Percentiles rank a stretch among this genome's conserved stretches.
These are phyloP conservation scores for Cabera pusaria DNA, from an alignment of 2,888 invertebrate species.

Conservation along the genomic window DNA sequence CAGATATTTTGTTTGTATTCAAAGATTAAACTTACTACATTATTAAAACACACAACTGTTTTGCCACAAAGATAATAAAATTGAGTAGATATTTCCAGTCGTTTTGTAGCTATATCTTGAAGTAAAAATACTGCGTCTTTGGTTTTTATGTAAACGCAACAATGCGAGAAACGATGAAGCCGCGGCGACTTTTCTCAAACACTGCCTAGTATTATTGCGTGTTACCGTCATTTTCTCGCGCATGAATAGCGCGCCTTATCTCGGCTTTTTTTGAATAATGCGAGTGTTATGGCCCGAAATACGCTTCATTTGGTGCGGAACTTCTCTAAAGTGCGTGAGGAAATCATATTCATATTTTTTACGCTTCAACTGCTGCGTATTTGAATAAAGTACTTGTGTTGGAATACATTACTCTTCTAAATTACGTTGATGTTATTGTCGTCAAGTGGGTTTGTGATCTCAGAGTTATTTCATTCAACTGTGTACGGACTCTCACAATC, in stretches of 20 bases:
- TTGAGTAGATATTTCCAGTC: too few species aligned
- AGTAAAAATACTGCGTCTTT: too few species aligned
- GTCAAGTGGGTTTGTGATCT: constrained; percentile 16
- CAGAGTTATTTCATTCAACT: constrained; percentile 9
- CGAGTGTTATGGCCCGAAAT: constrained; percentile 78
- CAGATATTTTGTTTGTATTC: too few species aligned
- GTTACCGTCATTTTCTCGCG: constrained; percentile 14
- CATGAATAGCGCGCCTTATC: constrained; percentile 14
- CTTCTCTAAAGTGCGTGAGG: constrained; percentile 70
- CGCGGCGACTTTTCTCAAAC: too few species aligned
- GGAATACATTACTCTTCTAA: constrained; percentile 37
- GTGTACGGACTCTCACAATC: too few species aligned
- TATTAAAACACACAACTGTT: too few species aligned
- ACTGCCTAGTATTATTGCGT: too few species aligned
- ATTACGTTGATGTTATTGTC: constrained; percentile 34
- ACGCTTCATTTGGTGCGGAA: constrained; percentile 81
- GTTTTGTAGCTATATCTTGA: too few species aligned
- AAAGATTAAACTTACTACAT: too few species aligned
- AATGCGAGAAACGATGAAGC: too few species aligned
- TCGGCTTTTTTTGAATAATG: constrained; percentile 66
- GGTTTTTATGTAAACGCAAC: too few species aligned
- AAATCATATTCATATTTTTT: constrained; percentile 83
- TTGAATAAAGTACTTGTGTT: constrained; percentile 64
- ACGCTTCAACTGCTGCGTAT: constrained; percentile 76
- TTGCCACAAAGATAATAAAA: too few species aligned